These are phyloP conservation scores for Strix occidentalis DNA, from an alignment of 2,797 vertebrate species.

Conservation along the genomic window DNA sequence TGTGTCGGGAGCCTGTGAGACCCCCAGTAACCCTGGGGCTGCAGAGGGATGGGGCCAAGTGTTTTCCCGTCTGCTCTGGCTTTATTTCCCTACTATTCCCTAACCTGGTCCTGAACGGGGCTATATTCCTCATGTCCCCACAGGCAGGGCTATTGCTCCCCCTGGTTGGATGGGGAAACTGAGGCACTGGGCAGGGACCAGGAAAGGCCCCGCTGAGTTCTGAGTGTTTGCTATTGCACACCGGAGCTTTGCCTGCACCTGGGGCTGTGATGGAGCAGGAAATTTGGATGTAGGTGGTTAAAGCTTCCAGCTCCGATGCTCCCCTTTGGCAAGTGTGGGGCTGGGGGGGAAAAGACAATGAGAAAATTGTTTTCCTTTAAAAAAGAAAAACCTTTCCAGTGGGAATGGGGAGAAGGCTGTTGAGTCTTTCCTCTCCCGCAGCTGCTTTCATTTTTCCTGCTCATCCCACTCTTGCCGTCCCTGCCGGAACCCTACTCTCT, in stretches of 20 bases:
- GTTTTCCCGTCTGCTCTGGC: accelerated
- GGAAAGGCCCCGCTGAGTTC: neutral
- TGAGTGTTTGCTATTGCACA: accelerated
- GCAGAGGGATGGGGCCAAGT: accelerated
- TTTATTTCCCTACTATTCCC: neutral
- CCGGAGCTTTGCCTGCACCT: neutral
- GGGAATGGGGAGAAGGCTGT: neutral
- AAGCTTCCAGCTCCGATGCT: neutral
- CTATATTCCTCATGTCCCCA: neutral
- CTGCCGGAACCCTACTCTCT: neutral
- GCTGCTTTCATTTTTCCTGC: neutral
- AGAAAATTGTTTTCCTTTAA: neutral
- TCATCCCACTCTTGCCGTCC: neutral
- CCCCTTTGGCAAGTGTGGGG: neutral
- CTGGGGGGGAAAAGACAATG: neutral
- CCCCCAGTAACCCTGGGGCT: accelerated
- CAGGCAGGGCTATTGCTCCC: neutral
- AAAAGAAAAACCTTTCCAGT: neutral
- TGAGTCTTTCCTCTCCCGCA: neutral
- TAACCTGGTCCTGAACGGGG: accelerated
- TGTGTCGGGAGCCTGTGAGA: neutral
- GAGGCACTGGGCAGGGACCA: neutral
- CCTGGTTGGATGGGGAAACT: neutral
- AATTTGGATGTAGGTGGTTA: neutral
- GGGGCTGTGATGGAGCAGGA: neutral